Conservation (phyloP, 2,797 vertebrate genomes). For the Tadarida brasiliensis region DNA sequence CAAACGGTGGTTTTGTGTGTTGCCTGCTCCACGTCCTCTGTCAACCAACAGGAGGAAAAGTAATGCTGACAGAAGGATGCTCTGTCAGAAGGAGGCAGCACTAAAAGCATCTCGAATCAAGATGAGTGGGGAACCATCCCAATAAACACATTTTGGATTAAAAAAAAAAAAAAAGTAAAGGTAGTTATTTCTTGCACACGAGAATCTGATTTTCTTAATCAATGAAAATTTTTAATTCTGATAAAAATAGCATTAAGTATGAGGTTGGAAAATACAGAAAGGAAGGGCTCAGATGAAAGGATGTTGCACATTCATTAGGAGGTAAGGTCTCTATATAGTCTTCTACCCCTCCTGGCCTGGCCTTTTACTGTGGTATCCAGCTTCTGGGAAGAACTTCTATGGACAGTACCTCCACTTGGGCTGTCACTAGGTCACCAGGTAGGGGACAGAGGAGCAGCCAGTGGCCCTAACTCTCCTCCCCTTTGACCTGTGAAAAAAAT, state of each 20-base stretch:
- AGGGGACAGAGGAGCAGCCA: not conserved
- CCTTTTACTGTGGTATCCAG: not conserved
- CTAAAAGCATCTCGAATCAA: not conserved
- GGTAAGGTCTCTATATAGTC: not conserved
- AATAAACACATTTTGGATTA: not conserved
- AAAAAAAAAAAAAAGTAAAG: not conserved
- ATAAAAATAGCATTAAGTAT: conserved; percentile 54
- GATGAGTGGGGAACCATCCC: not conserved
- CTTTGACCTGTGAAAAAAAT: not conserved
- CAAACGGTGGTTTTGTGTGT: not conserved
- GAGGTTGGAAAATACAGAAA: not conserved
- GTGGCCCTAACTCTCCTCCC: not conserved
- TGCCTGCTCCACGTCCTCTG: not conserved
- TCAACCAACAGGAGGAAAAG: not conserved
- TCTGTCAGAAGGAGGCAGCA: not conserved
- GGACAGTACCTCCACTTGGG: not conserved
- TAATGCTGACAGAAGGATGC: not conserved
- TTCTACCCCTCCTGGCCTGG: not conserved
- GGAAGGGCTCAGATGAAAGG: conserved; percentile 31
- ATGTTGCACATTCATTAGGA: not conserved
- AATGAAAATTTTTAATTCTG: conserved; percentile 74
- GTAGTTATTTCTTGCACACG: not conserved
- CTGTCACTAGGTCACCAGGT: not conserved
- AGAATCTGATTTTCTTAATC: conserved; percentile 48
- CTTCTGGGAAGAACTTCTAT: not conserved